These are phyloP conservation scores for Lepilemur ruficaudatus DNA, from an alignment of 2,797 vertebrate genomes.

Conservation along the genomic window DNA sequence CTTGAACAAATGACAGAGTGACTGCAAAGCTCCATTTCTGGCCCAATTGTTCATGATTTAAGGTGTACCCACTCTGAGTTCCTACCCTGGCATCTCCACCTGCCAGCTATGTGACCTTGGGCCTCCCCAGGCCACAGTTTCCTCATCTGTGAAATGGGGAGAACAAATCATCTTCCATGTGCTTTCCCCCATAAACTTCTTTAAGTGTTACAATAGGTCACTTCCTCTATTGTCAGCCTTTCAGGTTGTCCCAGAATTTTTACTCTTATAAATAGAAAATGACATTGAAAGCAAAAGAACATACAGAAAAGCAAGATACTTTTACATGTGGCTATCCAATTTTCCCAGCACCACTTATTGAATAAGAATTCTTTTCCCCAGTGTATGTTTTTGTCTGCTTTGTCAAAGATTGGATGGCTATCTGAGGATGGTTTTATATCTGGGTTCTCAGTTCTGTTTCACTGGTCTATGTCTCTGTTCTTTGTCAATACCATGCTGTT, in stretches of 20 bases:
- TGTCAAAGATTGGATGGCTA: too few species aligned
- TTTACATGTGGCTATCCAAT: too few species aligned
- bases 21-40: neutral
- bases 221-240: neutral
- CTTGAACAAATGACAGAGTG: neutral
- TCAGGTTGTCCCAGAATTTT: neutral
- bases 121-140: neutral
- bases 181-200: neutral
- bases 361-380: too few species aligned
- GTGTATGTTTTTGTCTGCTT: too few species aligned
- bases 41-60: neutral
- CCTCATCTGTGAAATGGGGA: neutral
- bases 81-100: neutral
- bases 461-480: too few species aligned
- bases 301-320: neutral
- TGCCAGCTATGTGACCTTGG: neutral
- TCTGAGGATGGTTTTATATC: too few species aligned
- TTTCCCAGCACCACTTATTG: too few species aligned
- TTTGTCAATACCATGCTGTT: too few species aligned
- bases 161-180: neutral
- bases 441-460: too few species aligned
- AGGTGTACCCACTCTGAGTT: neutral
- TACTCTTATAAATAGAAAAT: neutral
- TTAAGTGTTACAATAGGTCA: neutral
- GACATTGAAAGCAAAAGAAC: neutral